phyloP scores from a whole-genome alignment of 1,140 invertebrate species.

The Meloidogyne chitwoodi region DNA sequence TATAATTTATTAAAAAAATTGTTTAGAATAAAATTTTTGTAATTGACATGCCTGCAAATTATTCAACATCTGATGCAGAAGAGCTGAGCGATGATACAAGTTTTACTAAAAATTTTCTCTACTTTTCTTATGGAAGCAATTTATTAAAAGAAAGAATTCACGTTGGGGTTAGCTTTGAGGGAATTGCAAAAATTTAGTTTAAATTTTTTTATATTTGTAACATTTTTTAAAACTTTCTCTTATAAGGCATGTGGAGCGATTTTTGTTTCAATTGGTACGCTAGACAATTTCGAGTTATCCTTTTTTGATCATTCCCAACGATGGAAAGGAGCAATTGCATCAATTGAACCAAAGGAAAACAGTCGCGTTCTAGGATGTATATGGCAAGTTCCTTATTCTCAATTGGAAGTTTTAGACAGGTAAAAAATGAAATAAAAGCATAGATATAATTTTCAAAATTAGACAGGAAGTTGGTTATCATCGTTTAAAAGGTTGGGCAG shows the following conservation, averaged over 20 bases:
- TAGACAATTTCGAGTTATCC: constrained; percentile 32
- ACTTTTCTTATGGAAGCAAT: constrained; percentile 49
- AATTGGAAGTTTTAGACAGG: constrained; percentile 40
- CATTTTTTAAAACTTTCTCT: background rate
- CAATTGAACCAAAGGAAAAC: constrained; percentile 32
- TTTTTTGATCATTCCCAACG: constrained; percentile 40
- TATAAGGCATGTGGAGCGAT: constrained; percentile 37
- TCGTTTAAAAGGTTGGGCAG: constrained; percentile 40
- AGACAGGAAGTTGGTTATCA: constrained; percentile 48
- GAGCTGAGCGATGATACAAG: background rate
- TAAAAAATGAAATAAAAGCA: background rate
- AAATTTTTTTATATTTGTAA: background rate
- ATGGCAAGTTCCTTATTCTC: constrained; percentile 48
- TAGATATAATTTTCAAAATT: background rate
- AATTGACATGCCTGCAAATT: background rate
- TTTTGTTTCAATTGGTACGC: constrained; percentile 27
- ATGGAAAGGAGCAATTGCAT: constrained; percentile 50
- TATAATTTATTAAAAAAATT: too few species aligned
- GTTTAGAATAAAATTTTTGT: background rate
- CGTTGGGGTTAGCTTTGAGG: constrained; percentile 36
- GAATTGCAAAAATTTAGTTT: background rate
- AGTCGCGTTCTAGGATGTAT: constrained; percentile 38
- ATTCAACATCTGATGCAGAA: background rate
- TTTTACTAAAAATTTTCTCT: constrained; percentile 29
- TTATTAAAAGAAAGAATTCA: constrained; percentile 47